These are phyloP conservation scores for Zapornia atra DNA, from an alignment of 2,113 vertebrate species.

Conservation along the genomic window DNA sequence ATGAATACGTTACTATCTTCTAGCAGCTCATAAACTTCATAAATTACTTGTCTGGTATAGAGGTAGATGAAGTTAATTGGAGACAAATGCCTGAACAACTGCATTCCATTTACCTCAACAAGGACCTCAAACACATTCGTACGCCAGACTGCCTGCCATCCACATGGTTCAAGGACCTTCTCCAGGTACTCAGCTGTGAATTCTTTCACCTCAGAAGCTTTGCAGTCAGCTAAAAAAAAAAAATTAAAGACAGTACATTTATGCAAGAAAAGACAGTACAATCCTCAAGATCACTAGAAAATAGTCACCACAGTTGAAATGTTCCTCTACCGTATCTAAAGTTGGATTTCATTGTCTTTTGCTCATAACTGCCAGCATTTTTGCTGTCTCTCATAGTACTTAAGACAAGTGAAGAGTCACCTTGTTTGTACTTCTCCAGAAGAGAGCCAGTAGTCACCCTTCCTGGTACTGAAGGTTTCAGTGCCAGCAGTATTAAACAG, in stretches of 20 bases:
- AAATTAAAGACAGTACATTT: background rate
- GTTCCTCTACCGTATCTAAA: background rate
- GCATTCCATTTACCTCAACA: conserved; percentile 81
- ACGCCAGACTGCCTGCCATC: conserved; percentile 92
- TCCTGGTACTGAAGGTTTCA: background rate
- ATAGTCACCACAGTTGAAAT: background rate
- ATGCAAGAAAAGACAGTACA: background rate
- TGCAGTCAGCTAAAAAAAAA: conserved; percentile 86
- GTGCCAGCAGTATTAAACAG: background rate
- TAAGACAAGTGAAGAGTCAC: background rate
- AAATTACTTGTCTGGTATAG: background rate
- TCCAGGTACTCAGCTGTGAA: conserved; percentile 94
- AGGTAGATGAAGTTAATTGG: background rate
- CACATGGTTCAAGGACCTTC: conserved; percentile 87
- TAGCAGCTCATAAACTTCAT: conserved; percentile 31
- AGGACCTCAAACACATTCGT: conserved; percentile 89
- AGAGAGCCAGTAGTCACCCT: background rate
- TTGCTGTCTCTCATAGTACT: background rate
- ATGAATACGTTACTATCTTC: background rate
- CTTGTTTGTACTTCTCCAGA: background rate
- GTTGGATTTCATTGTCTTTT: background rate
- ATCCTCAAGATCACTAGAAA: background rate
- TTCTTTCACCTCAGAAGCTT: conserved; percentile 88
- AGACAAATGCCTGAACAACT: conserved; percentile 1
- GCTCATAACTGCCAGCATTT: background rate